Evolutionary conservation across 2,113 vertebrate species (phyloP).

Genomic region (Sarotherodon lohbergeri): DNA sequence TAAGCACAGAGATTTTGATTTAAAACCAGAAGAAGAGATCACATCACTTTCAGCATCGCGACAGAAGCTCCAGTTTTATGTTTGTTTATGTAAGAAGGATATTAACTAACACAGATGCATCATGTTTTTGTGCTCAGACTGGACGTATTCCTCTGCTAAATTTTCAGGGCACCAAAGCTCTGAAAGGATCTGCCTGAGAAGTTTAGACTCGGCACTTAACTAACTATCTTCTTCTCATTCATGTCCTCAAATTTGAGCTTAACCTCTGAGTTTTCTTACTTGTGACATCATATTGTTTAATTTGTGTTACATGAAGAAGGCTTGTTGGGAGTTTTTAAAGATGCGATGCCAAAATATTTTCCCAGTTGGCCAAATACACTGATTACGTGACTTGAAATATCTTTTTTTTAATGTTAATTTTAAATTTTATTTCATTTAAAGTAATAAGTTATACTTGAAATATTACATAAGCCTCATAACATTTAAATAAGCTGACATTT

Average conservation of each 20-base stretch:
- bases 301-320: background rate
- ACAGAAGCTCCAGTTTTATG: background rate
- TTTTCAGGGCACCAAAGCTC: accelerated
- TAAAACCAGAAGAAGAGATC: background rate
- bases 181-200: accelerated
- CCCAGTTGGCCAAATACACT: background rate
- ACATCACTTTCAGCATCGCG: accelerated
- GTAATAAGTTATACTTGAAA: background rate
- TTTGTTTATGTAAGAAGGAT: background rate
- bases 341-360: background rate
- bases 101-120: background rate
- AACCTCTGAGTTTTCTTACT: background rate
- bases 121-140: accelerated
- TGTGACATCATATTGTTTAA: background rate
- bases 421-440: background rate
- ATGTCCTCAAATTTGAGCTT: accelerated
- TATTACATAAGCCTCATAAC: accelerated
- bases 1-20: background rate
- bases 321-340: background rate
- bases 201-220: background rate
- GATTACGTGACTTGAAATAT: background rate
- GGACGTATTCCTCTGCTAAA: background rate
- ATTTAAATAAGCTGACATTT: accelerated
- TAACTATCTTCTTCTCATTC: background rate
- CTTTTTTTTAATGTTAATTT: background rate